These are phyloP conservation scores for Brevimyrus niger DNA, from an alignment of 2,113 vertebrate species.

Conservation along the genomic window DNA sequence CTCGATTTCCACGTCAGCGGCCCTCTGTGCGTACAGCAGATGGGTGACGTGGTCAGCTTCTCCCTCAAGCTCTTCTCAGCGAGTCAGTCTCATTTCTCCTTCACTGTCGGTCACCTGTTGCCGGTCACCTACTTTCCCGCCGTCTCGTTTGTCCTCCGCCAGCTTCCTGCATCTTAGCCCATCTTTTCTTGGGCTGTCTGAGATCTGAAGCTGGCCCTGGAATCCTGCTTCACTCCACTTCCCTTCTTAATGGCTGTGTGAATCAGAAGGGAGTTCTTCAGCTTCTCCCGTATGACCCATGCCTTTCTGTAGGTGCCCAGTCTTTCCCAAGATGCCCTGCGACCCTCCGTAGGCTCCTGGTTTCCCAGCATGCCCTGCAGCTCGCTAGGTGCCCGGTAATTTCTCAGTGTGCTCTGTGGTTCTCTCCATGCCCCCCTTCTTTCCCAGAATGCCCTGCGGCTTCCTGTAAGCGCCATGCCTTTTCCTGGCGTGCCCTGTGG, in stretches of 20 bases:
- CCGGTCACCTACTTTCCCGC: neutral
- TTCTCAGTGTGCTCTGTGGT: neutral
- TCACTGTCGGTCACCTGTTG: neutral
- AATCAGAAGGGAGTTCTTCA: neutral
- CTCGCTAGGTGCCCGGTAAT: neutral
- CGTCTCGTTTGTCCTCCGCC: neutral
- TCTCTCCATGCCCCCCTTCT: neutral
- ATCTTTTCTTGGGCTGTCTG: neutral
- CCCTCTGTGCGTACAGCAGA: neutral
- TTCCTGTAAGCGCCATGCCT: neutral
- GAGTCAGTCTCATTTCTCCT: neutral
- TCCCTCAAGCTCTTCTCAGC: neutral
- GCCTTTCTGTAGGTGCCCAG: neutral
- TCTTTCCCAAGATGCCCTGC: neutral
- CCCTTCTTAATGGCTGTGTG: constrained; percentile 3
- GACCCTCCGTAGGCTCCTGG: neutral
- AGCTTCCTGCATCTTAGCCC: neutral
- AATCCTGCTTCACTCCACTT: neutral
- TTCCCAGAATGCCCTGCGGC: neutral
- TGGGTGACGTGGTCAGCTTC: neutral
- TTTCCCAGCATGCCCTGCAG: neutral
- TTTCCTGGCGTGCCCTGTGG: neutral
- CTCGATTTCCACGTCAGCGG: neutral
- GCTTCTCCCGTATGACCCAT: neutral
- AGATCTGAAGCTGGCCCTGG: neutral